Evolutionary conservation across 2,797 vertebrate genomes (phyloP).

Genomic region (Gymnocypris eckloni): DNA sequence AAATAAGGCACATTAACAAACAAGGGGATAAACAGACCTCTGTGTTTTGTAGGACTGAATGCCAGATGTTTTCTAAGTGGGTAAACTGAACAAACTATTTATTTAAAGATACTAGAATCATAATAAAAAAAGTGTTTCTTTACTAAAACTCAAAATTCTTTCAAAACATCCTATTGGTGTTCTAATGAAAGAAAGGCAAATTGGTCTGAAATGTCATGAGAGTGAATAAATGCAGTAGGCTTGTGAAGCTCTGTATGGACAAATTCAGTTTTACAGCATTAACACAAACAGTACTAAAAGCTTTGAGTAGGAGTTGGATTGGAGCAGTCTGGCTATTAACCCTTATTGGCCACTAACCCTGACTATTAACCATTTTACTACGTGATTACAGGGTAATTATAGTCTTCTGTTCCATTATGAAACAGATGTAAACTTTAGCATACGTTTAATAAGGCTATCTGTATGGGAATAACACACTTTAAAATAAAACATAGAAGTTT

Average conservation of each 20-base stretch:
- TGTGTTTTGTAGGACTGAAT: not conserved
- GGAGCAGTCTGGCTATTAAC: not conserved
- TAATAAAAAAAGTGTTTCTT: not conserved
- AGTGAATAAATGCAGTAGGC: not conserved
- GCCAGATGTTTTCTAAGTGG: slow-evolving; percentile 8
- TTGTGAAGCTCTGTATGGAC: not conserved
- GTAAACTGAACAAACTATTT: not conserved
- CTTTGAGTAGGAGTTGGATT: not conserved
- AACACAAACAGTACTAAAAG: not conserved
- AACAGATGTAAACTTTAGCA: not conserved
- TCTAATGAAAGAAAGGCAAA: not conserved
- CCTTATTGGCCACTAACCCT: not conserved
- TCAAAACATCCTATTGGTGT: not conserved
- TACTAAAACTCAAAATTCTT: not conserved
- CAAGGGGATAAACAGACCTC: not conserved
- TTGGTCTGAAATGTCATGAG: not conserved
- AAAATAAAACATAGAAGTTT: too few relatives aligned
- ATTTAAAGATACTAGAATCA: not conserved
- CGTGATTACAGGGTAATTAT: too few relatives aligned
- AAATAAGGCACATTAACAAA: slow-evolving; percentile 33
- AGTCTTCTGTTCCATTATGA: not conserved
- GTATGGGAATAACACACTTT: too few relatives aligned
- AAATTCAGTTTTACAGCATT: not conserved
- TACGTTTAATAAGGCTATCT: not conserved
- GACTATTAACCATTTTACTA: not conserved